Base-by-base conservation (phyloP, 2,888 invertebrate genomes). In the Dryobota labecula region DNA sequence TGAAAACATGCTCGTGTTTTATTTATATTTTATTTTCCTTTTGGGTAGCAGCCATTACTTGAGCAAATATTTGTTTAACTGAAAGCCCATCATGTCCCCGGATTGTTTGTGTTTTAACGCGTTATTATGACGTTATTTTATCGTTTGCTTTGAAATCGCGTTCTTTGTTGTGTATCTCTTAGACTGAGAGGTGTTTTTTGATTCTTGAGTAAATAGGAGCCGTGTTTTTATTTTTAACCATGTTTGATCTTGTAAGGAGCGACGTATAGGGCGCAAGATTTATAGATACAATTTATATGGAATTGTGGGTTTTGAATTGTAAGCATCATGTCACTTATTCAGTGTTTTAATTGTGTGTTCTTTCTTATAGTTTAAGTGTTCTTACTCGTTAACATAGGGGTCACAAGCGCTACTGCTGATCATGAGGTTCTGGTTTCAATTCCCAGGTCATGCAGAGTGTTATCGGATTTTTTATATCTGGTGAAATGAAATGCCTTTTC, bases 1-100 rank as follows among this genome's bases (percentile, higher is more conserved):
- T 86, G 83, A 85, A 88, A 89, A 84, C 82, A 85, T 84, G 83
- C 73, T 80, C 27, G 72, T 73, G 72, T 85, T 74, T 86, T 88
- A 87, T 90, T 89, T 90, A 86, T 89, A 86, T 88, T 90, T 89
- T 88, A 90, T 90, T 89, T 89, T 89, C 87, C 85, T 87, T 84
- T 84, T 84, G 80, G 86, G 86, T 85, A 81, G 80, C 86, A 82
- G 84, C 93, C 93, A 94, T 94, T 94, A 93, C 92, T 90, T 88
- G 88, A 54, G 73, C 88, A 90, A 93, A 94, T 90, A 92, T 94
- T 94, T 91, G 89, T 80, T 71, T 84, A 84, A 85, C 83, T 91
- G 90, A 92, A 90, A 91, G 92, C 92, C 88, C 88, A 87, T 87
- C 84, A 81, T 82, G 81, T 80, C 78, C 33, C 41, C 70, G 51